Percentiles rank a stretch among this genome's conserved stretches.
Conservation (phyloP, 2,113 vertebrate species). For the Rhabdornis inornatus region DNA sequence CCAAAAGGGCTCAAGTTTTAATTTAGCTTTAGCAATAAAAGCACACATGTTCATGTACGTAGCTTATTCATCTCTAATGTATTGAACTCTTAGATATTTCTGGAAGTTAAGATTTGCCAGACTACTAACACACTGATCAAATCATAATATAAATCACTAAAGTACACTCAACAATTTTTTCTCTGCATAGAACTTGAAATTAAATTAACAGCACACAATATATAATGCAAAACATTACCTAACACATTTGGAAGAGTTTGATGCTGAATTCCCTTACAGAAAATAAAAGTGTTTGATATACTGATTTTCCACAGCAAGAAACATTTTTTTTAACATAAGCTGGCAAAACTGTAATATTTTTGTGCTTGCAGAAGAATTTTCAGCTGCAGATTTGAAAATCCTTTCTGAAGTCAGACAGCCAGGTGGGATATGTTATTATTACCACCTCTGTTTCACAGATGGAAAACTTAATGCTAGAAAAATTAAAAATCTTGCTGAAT, state of each 20-base stretch:
- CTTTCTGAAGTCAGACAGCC: not conserved
- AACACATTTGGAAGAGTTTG: not conserved
- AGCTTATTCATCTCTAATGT: not conserved
- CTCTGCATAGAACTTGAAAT: not conserved
- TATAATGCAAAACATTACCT: not conserved
- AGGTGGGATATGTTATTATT: not conserved
- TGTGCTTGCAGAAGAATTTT: conserved; percentile 20
- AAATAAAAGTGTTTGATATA: not conserved
- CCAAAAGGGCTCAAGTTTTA: conserved; percentile 6
- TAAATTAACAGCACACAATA: not conserved
- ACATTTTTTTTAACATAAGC: not conserved
- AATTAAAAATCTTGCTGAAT: not conserved
- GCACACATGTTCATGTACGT: not conserved
- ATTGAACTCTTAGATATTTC: not conserved
- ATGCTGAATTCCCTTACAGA: not conserved
- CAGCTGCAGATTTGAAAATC: not conserved
- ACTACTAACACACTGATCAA: conserved; percentile 3
- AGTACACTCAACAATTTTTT: not conserved
- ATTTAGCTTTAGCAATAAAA: conserved; percentile 35
- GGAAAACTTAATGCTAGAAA: not conserved
- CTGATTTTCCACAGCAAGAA: not conserved
- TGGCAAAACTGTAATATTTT: not conserved
- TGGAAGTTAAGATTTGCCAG: not conserved
- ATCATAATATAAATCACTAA: conserved; percentile 14
- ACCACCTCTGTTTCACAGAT: conserved; percentile 1